Evolutionary conservation across 30 jellyfish, hydroid and myxozoan genomes (phyloP), one percentile per base, ranked within the genome.

Genomic region (Nemopilema nomurai): DNA sequence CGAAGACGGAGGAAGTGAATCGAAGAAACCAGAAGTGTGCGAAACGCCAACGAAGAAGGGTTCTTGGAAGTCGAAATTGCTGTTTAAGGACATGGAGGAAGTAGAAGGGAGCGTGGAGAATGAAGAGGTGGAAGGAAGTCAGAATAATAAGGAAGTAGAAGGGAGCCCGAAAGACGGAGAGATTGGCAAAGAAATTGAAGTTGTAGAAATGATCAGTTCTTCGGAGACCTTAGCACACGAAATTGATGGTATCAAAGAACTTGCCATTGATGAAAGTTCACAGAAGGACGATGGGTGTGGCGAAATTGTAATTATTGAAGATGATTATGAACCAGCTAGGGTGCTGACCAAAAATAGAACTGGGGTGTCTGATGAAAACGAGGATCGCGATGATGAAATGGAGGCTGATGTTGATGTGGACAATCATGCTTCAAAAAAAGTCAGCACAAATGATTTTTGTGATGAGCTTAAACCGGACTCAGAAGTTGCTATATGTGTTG

Each of bases 31-130:
- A 28, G 81, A 25, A 33, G 21, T 29, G 22, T 30, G 0, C 0
- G 81, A 27, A 33, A 80, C 89, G 26, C 89, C 89, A 3, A 25
- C 89, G 27, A 65, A 79, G 32, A 80, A 52, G 49, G 67, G 89
- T 16, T 21, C 28, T 21, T 29, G 19, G 0, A 80, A 80, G 25
- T 62, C 74, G 70, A 80, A 72, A 18, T 65, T 79, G 21, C 74
- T 80, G 49, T 65, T 80, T 52, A 16, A 33, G 18, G 74, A 49
- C 4, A 21, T 52, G 31, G 64, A 27, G 23, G 86, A 76, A 26
- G 6, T 8, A 0, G 28, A 26, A 76, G 62, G 27, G 16, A 75
- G 25, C 75, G 25, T 4, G 41, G 51, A 33, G 33, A 30, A 17
- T 41, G 31, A 67, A 21, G 31, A 67, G 57, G 13, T 41, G 57